A percentile compares a stretch with the other conserved stretches of the same genome.
Evolutionary conservation across 2,888 invertebrate species (phyloP).

Genomic region (Amphiduros pacificus): DNA sequence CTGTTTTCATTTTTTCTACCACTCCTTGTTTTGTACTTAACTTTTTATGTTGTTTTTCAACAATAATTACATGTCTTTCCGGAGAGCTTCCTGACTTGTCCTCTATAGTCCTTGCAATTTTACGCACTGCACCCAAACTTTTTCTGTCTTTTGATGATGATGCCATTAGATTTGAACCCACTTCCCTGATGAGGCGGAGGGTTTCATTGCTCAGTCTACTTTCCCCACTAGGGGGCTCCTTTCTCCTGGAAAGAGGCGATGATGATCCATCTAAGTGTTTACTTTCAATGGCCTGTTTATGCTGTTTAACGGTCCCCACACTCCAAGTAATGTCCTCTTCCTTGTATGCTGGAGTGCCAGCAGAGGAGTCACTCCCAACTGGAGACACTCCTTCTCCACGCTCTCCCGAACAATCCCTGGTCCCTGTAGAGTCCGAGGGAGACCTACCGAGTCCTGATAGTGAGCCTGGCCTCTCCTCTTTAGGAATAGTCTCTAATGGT

Average conservation of each 20-base stretch:
- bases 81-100: no score
- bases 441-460: not conserved
- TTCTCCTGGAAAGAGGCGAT: not conserved
- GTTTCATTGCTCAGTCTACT: not conserved
- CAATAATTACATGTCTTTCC: no score
- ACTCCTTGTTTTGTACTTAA: no score
- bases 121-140: not conserved
- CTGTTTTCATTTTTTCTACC: not conserved
- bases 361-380: not conserved
- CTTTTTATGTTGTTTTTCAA: no score
- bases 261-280: not conserved
- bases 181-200: not conserved
- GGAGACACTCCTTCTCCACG: not conserved
- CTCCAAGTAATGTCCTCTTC: slow-evolving; percentile 21
- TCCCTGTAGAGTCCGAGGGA: no score
- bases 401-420: no score
- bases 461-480: not conserved
- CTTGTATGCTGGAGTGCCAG: slow-evolving; percentile 2
- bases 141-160: not conserved
- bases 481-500: no score
- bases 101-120: not conserved
- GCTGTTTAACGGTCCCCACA: slow-evolving; percentile 20
- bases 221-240: not conserved
- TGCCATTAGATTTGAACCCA: not conserved
- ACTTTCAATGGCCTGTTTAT: slow-evolving; percentile 19